Evolutionary conservation across 2,797 vertebrate species (phyloP).

Genomic region (Phalloptychus januarius): DNA sequence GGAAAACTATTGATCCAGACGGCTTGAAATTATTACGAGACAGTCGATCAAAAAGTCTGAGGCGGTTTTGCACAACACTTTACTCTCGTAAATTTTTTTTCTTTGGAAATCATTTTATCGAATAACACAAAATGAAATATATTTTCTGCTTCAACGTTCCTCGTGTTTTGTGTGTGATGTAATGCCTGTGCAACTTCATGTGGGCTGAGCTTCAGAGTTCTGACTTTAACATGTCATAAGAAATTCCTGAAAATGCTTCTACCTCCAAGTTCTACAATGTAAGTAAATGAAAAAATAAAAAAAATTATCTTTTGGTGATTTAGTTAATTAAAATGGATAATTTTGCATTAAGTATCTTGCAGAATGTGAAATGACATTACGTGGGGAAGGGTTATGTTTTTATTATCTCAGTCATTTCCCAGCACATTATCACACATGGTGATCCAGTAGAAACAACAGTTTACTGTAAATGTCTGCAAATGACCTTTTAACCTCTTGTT

Average conservation of each 20-base stretch:
- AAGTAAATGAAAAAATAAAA: neutral
- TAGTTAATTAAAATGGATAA: neutral
- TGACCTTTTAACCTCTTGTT: neutral
- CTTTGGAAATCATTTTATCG: neutral
- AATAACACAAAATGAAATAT: neutral
- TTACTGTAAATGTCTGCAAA: constrained; percentile 3
- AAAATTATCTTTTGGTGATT: neutral
- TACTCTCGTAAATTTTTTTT: neutral
- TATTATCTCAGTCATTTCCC: constrained; percentile 1
- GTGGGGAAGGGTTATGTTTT: constrained; percentile 1
- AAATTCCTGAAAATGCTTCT: neutral
- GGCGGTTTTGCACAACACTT: neutral
- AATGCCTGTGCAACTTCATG: neutral
- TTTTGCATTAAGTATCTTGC: neutral
- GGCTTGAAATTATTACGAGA: neutral
- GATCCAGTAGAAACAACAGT: neutral
- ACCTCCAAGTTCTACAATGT: neutral
- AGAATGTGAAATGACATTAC: neutral
- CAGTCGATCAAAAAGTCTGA: neutral
- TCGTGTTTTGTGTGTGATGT: neutral
- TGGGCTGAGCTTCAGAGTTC: neutral
- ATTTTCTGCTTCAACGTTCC: neutral
- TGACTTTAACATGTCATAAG: neutral
- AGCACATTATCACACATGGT: constrained; percentile 1
- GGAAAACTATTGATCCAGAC: neutral